Evolutionary conservation across 2,113 vertebrate genomes (phyloP).

Genomic region (Physeter macrocephalus): DNA sequence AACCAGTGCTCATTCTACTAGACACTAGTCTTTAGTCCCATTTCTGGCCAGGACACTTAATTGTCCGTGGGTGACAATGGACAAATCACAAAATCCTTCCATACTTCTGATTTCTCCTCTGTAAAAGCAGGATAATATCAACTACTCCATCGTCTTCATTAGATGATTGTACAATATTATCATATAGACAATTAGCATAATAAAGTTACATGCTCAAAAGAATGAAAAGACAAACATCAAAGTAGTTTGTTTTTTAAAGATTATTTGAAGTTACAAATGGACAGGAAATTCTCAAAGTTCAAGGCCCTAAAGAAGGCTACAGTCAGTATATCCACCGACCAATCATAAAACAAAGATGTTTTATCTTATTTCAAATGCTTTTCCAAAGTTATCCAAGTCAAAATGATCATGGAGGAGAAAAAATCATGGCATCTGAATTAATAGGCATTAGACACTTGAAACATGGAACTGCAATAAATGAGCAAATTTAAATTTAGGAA

Average conservation of each 20-base stretch:
- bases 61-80: background rate
- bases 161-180: background rate
- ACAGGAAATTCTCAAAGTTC: constrained; percentile 47
- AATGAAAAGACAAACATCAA: constrained; percentile 37
- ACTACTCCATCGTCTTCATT: background rate
- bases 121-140: background rate
- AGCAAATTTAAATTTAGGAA: constrained; percentile 38
- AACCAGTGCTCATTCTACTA: background rate
- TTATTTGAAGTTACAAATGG: constrained; percentile 52
- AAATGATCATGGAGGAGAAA: constrained; percentile 47
- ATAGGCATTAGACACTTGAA: constrained; percentile 40
- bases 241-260: constrained; percentile 21
- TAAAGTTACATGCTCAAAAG: constrained; percentile 30
- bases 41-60: background rate
- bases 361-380: constrained; percentile 34
- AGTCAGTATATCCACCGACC: constrained; percentile 22
- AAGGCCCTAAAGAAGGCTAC: constrained; percentile 11
- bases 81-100: background rate
- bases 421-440: constrained; percentile 22
- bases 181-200: constrained; percentile 21
- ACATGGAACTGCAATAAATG: constrained; percentile 24
- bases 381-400: constrained; percentile 24
- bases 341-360: constrained; percentile 42
- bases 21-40: background rate
- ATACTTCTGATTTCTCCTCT: background rate